Evolutionary conservation across 1,140 invertebrate genomes (phyloP), one percentile per base, ranked within the genome.

Genomic region (Papilio aristodemus): DNA sequence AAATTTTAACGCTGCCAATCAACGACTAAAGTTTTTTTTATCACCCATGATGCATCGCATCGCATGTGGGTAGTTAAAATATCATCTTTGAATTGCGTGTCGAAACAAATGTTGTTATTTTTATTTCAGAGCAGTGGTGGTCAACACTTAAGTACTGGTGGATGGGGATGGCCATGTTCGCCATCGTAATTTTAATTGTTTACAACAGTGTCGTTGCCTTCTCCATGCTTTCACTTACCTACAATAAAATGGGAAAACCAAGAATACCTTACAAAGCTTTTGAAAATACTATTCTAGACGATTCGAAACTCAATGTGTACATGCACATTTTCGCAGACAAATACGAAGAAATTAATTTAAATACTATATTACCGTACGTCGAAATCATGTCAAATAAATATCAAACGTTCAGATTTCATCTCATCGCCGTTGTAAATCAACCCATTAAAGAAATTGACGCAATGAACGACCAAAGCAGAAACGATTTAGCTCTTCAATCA

Each of bases 71-170:
- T 32, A 3, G 2, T 32, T 32, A 32, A 32, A 32, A 32, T 32
- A 6, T 3, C 6, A 32, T 32, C 2, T 32, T 32, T 32, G 27
- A 32, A 32, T 32, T 32, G 6, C 27, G 2, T 32, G 27, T 32
- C 27, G 2, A 32, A 32, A 6, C 27, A 2, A 32, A 32, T 32
- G 27, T 32, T 32, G 6, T 32, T 63, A 62, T 69, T 72, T 71
- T 72, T 59, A 59, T 90, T 87, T 70, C 87, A 91, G 89, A 84
- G 72, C 80, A 90, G 37, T 80, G 86, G 74, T 82, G 83, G 27
- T 76, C 85, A 37, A 73, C 84, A 58, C 62, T 90, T 6, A 71
- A 70, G 14, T 87, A 87, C 62, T 89, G 84, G 85, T 91, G 87
- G 87, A 76, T 89, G 66, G 86, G 78, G 36, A 63, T 89, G 59